Evolutionary conservation across 2,113 vertebrate genomes (phyloP).

Genomic region (Tretioscincus oriximinensis): DNA sequence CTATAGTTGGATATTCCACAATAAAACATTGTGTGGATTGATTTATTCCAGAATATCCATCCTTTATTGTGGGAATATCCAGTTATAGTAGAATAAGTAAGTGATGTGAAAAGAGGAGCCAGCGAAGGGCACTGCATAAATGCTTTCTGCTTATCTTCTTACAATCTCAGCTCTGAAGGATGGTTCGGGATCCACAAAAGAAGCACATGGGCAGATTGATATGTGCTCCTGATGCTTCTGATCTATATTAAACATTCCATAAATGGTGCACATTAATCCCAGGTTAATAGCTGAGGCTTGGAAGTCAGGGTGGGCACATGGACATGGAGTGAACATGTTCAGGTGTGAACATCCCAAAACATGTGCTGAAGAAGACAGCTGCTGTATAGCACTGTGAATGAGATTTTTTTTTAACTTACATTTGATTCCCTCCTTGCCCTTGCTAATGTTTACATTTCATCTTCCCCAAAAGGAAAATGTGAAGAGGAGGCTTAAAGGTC

Average conservation of each 20-base stretch:
- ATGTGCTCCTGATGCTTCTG: not conserved
- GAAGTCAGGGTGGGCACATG: no score
- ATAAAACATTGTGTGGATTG: no score
- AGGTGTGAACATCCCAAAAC: not conserved
- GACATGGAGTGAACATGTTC: no score
- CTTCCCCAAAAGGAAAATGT: not conserved
- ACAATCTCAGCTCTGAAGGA: not conserved
- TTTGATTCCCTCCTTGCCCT: no score
- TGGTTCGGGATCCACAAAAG: not conserved
- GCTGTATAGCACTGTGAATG: not conserved
- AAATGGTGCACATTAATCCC: not conserved
- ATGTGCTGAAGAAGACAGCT: not conserved
- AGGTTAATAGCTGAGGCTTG: not conserved
- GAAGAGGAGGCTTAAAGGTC: not conserved
- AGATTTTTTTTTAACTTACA: not conserved
- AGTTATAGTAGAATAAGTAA: no score
- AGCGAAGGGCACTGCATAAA: no score
- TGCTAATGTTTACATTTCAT: not conserved
- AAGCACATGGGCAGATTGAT: not conserved
- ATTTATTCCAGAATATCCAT: no score
- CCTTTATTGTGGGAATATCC: no score
- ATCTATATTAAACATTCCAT: not conserved
- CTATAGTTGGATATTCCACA: no score
- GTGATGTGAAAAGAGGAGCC: no score
- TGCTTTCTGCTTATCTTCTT: not conserved